Evolutionary conservation across 2,888 invertebrate species (phyloP).

Genomic region (Brachyptera putata): DNA sequence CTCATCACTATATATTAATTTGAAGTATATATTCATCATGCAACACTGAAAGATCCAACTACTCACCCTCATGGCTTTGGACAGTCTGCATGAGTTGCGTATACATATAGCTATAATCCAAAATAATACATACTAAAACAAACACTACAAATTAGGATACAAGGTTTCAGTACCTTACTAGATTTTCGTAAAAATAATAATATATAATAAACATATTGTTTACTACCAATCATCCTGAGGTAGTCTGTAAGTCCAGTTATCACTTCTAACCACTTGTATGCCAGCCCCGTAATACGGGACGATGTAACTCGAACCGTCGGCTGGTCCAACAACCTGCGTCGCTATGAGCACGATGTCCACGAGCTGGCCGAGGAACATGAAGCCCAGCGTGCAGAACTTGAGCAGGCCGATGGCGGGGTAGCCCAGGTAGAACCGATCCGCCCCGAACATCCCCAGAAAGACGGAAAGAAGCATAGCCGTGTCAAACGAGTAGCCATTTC

Average conservation of each 20-base stretch:
- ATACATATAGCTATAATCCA: too few relatives aligned
- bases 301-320: conserved; percentile 91
- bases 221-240: conserved; percentile 74
- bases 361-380: conserved; percentile 93
- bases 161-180: too few relatives aligned
- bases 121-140: too few relatives aligned
- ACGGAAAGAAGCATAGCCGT: conserved; percentile 89
- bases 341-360: conserved; percentile 93
- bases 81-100: too few relatives aligned
- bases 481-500: conserved; percentile 92
- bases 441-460: conserved; percentile 96
- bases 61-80: too few relatives aligned
- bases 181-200: too few relatives aligned
- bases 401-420: conserved; percentile 93
- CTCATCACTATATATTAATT: too few relatives aligned
- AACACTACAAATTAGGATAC: too few relatives aligned
- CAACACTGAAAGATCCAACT: too few relatives aligned
- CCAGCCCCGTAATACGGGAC: conserved; percentile 92
- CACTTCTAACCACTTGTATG: conserved; percentile 71
- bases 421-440: conserved; percentile 96
- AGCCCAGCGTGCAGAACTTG: conserved; percentile 93
- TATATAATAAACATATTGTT: too few relatives aligned
- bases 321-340: conserved; percentile 89
- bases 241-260: conserved; percentile 79
- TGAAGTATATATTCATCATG: too few relatives aligned